Conservation (phyloP, 2,113 vertebrate genomes). For the Mustela nigripes region DNA sequence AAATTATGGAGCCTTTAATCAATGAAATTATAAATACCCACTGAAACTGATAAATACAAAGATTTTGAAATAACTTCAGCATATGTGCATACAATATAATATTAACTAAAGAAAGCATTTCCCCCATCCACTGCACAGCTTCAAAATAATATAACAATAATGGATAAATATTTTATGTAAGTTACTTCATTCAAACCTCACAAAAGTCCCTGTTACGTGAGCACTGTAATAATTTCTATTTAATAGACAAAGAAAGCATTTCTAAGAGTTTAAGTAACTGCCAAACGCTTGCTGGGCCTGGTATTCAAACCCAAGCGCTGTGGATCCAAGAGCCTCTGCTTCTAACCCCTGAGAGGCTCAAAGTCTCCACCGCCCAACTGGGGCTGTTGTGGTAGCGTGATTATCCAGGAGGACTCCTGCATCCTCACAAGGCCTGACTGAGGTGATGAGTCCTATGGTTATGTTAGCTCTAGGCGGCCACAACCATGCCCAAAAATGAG, state of each 20-base stretch:
- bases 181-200: background rate
- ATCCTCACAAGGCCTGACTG: background rate
- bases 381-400: background rate
- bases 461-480: background rate
- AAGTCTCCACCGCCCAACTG: background rate
- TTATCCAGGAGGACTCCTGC: background rate
- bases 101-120: conserved; percentile 26
- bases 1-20: background rate
- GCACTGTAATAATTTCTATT: background rate
- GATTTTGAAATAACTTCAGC: background rate
- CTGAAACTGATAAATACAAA: conserved; percentile 15
- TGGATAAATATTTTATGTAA: background rate
- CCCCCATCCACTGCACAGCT: background rate
- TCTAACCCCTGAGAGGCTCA: background rate
- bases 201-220: background rate
- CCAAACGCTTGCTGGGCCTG: background rate
- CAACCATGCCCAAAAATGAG: background rate
- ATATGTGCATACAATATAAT: background rate
- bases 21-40: background rate
- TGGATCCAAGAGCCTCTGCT: background rate
- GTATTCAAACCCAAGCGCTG: background rate
- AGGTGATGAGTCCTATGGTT: background rate
- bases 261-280: background rate
- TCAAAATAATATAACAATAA: conserved; percentile 15
- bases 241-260: background rate